Percentiles rank a stretch among this genome's conserved stretches.
phyloP scores from a whole-genome alignment of 2,113 vertebrate genomes.

The Aix galericulata region DNA sequence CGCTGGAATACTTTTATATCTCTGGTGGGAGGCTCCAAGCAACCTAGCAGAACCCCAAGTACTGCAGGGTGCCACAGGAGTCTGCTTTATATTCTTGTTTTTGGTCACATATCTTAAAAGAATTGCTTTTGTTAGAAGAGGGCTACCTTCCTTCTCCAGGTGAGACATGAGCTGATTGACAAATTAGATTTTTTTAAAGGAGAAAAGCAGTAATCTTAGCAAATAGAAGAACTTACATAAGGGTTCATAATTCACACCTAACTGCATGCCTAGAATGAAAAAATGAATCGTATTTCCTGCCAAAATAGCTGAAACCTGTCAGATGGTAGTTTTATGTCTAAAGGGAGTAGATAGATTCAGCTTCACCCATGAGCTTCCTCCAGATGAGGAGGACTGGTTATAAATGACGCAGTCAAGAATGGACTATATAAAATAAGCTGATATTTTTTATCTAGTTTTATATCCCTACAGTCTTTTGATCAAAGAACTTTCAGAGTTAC shows the following conservation, averaged over 20 bases:
- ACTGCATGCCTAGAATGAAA: background rate
- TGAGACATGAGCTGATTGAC: background rate
- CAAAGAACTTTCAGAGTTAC: background rate
- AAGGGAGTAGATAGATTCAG: background rate
- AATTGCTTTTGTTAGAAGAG: background rate
- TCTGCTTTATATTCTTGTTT: background rate
- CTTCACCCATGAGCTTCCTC: conserved; percentile 1
- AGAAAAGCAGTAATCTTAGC: background rate
- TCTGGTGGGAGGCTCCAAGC: conserved; percentile 54
- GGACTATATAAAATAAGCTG: background rate
- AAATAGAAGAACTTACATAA: background rate
- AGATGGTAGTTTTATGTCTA: background rate
- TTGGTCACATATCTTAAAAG: background rate
- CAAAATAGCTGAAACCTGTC: conserved; percentile 34
- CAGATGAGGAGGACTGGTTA: background rate
- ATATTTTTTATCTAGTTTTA: background rate
- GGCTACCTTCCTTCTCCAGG: background rate
- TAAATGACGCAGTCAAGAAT: background rate
- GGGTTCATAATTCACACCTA: conserved; percentile 29
- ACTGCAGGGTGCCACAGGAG: conserved; percentile 6
- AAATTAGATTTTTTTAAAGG: background rate
- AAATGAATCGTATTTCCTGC: conserved; percentile 20
- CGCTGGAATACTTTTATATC: conserved; percentile 34
- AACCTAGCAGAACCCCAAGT: conserved; percentile 20
- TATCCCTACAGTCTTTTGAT: background rate